Evolutionary conservation across 2,888 invertebrate genomes (phyloP), one percentile per base, ranked within the genome.

Genomic region (Euclidia mi): DNA sequence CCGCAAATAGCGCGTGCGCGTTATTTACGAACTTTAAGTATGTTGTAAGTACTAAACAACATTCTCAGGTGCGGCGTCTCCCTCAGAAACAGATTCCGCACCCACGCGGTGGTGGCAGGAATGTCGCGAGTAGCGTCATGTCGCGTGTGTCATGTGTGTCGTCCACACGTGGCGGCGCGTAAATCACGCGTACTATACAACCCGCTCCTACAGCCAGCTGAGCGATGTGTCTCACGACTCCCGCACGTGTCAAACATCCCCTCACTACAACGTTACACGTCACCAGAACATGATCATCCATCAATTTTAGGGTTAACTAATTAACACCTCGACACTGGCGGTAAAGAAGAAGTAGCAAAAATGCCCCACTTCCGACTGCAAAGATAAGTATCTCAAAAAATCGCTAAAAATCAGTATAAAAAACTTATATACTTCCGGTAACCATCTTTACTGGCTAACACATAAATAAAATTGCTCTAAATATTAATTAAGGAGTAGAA

Each of bases 221-320:
- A 2, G 25, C 18, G 35, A 42, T 56, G 68, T 52, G 56, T 18
- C 44, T 56, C 44, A 46, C 35, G 28, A 56, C 35, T 20, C 50
- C 34, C 18, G 34, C 53, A 51, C 41, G 60, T 60, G 57, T 32
- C 37, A n/a, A 28, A 14, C 14, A 15, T 18, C 47, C 15, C 53
- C 38, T 18, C 43, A 38, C 28, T 17, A 38, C 15, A 32, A n/a
- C 37, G 15, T 20, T 17, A 11, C 20, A 56, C 12, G 17, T 18
- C 15, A 37, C 18, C 44, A 49, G 49, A 49, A 34, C 32, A 18
- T 28, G 9, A 11, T 12, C n/a, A 45, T 52, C 12, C 7, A 17
- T 46, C 46, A 38, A 25, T 15, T 0, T 37, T 37, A 2, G n/a
- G 50, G 28, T 37, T 17, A 18, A 11, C 25, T 43, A 9, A 34